Base-by-base conservation (phyloP, 2,797 vertebrate genomes). In the Premnoplex brunnescens region DNA sequence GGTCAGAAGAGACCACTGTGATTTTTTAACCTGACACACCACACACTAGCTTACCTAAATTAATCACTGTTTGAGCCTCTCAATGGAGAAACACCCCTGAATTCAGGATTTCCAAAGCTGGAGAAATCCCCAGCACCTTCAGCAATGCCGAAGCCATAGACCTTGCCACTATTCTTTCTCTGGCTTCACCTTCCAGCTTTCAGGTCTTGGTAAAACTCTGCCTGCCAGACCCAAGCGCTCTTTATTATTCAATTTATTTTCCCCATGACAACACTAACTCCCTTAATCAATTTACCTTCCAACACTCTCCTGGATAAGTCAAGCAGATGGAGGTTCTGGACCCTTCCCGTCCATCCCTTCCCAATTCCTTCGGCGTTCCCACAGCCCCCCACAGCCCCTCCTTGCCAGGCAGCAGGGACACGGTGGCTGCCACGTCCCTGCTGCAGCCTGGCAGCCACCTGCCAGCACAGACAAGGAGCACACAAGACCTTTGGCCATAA, bases 401-500 rank as follows among this genome's bases (percentile, higher is more conserved):
- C 66, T 23, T 1, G 2, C 2, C 41, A 23, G 54, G 19, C 9
- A 3, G 30, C 2, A 2, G 51, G 67, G 85, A 39, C 82, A 51
- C 6, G 2, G 67, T 0, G 14, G 67, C 54, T 79, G 68, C 43
- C 88, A 80, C 14, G 0, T 88, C 88, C 88, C 91, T 79, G 7
- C 58, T 58, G 17, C 88, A 79, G 84, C 78, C 67, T 7, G 27
- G 49, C 59, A 93, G 77, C 73, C 80, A 55, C 62, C 77, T 80
- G 89, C 49, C 85, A 85, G 71, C 6, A 0, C 64, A 9, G 37
- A 27, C 64, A 27, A 86, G 85, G 73, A 88, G 77, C 90, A 84
- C 76, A 26, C 63, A 26, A 75, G 83, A 90, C 95, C 93, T 97
- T 91, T 91, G 89, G 91, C 73, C 88, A 55, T 3, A 9, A 17